A percentile compares a stretch with the other conserved stretches of the same genome.
Evolutionary conservation across 2,113 vertebrate genomes (phyloP).

Genomic region (Phyllostomus hastatus): DNA sequence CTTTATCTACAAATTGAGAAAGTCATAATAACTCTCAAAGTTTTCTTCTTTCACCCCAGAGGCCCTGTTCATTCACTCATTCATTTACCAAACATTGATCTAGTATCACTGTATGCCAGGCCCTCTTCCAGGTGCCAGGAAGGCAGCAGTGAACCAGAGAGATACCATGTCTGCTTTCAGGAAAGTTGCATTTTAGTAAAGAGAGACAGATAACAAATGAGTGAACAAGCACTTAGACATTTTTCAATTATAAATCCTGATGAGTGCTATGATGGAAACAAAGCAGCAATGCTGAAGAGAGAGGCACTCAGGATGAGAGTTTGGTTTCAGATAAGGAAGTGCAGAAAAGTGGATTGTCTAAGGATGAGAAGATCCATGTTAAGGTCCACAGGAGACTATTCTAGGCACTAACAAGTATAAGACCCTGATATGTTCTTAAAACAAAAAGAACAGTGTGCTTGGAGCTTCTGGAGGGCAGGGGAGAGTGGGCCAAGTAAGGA

Average conservation of each 20-base stretch:
- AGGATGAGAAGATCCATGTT: background rate
- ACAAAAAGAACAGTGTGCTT: background rate
- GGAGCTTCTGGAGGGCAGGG: background rate
- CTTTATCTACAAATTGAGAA: background rate
- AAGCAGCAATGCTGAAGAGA: background rate
- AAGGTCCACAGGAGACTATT: background rate
- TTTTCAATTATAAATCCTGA: background rate
- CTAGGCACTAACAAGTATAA: background rate
- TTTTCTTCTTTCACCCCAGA: background rate
- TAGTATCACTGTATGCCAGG: background rate
- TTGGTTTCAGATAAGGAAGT: background rate
- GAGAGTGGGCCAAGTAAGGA: background rate
- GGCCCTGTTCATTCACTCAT: background rate
- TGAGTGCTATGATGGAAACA: background rate
- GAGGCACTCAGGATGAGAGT: background rate
- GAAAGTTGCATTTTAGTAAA: background rate
- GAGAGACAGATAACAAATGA: background rate
- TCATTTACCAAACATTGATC: background rate
- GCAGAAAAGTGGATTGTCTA: background rate
- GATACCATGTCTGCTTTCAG: background rate
- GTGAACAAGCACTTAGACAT: background rate
- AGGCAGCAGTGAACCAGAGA: background rate
- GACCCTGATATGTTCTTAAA: background rate
- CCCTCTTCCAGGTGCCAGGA: background rate
- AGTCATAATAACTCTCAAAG: background rate